Evolutionary conservation across 2,113 vertebrate species (phyloP), one percentile per base, ranked within the genome.

Genomic region (Corydoras maculifer): DNA sequence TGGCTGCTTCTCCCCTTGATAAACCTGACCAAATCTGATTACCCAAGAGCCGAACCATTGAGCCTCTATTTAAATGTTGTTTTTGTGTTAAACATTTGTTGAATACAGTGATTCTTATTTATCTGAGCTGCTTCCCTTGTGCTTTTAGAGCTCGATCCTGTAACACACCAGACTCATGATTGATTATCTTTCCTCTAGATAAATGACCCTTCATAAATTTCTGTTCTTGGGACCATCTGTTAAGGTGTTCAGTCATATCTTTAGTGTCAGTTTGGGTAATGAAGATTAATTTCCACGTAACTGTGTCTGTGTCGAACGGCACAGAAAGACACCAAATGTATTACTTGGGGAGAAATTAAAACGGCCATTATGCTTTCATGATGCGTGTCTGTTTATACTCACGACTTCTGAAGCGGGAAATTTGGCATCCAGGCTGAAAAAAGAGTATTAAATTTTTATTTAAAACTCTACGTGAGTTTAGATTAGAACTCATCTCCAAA

Each of bases 191-290:
- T 68, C 62, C 64, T 74, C 58, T 31, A 58, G 58, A 68, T 62
- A 48, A 60, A 68, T 68, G 72, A 74, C 65, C 65, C 65, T 48
- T 74, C 72, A 74, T 74, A 74, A 62, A 74, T 74, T 65, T 68
- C 65, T 43, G 58, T 68, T 54, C 65, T 68, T 48, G 4, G 1
- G 14, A 31, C 72, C 72, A 68, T 68, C 65, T 74, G 72, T 74
- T 68, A 54, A 67, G 18, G 58, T 74, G 72, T 62, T 74, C 51
- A 48, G 61, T 74, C 9, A 49, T 68, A 66, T 53, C 51, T 53
- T 50, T 49, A 31, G 25, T 62, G 72, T 74, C 72, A 62, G 65
- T 12, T 7, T 32, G 5, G 0, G 58, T 68, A 74, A 68, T 68
- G 53, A 68, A 74, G 58, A 74, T 74, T 55, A 68, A 74, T 62